Evolutionary conservation across 2,888 invertebrate genomes (phyloP).

Genomic region (Eupithecia subfuscata): DNA sequence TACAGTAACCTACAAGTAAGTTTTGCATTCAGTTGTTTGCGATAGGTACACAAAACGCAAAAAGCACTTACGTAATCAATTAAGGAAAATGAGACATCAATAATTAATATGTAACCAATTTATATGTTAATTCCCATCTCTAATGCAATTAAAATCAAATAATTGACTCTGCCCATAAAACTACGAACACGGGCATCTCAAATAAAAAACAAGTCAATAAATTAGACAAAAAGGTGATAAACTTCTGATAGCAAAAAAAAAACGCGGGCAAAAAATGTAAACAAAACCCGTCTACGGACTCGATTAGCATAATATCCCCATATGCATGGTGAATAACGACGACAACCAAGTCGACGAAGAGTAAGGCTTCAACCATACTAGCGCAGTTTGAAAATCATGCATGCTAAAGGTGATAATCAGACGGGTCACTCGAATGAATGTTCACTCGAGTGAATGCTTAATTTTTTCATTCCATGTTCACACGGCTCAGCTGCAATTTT

Average conservation of each 20-base stretch:
- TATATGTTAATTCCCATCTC: neutral
- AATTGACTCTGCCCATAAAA: neutral
- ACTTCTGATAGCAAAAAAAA: constrained; percentile 40
- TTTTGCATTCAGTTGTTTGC: neutral
- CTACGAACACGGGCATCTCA: neutral
- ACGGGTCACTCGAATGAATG: no score
- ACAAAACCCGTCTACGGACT: constrained; percentile 47
- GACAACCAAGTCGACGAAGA: constrained; percentile 51
- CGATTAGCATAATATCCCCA: constrained; percentile 58
- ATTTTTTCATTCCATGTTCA: no score
- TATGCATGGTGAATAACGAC: constrained; percentile 47
- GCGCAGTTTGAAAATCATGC: no score
- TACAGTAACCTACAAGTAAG: neutral
- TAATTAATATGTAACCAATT: neutral
- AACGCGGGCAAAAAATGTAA: constrained; percentile 52
- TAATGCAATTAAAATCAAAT: neutral
- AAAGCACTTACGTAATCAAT: neutral
- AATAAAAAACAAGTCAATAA: constrained; percentile 12
- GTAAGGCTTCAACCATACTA: constrained; percentile 6
- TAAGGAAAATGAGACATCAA: neutral
- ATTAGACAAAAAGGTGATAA: constrained; percentile 21
- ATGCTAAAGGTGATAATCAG: no score
- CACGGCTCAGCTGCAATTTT: no score
- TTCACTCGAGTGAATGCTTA: no score
- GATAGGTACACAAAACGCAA: neutral